Conservation (phyloP, 2,113 vertebrate species). For the Corythaeola cristata region DNA sequence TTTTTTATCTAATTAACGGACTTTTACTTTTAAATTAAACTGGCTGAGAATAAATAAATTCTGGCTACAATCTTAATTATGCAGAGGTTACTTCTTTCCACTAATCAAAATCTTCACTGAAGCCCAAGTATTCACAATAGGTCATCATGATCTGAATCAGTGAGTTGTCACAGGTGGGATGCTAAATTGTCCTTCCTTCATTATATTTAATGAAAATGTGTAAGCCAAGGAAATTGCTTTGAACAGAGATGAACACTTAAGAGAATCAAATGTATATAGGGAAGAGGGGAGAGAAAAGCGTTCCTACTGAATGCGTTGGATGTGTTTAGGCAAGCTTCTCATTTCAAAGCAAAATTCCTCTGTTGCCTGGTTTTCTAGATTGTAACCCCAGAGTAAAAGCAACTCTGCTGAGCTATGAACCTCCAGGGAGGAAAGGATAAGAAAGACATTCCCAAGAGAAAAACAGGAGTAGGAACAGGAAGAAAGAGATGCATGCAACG, state of each 20-base stretch:
- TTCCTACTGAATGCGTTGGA: neutral
- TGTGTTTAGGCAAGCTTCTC: neutral
- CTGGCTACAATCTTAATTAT: conserved; percentile 43
- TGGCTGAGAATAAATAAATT: conserved; percentile 35
- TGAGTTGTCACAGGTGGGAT: conserved; percentile 59
- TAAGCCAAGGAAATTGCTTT: conserved; percentile 29
- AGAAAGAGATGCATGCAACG: neutral
- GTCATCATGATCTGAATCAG: conserved; percentile 48
- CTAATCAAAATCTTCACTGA: conserved; percentile 64
- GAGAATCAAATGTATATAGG: neutral
- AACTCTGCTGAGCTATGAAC: neutral
- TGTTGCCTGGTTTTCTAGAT: neutral
- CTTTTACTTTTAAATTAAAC: conserved; percentile 47
- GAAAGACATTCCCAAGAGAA: neutral
- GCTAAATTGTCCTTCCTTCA: conserved; percentile 59
- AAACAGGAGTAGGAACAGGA: neutral
- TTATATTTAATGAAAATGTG: conserved; percentile 59
- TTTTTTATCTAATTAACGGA: conserved; percentile 24
- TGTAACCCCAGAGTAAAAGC: neutral
- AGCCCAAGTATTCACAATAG: conserved; percentile 52
- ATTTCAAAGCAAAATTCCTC: conserved; percentile 25
- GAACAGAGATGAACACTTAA: conserved; percentile 38
- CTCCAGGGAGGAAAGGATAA: neutral
- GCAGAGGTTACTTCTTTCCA: conserved; percentile 5
- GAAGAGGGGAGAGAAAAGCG: neutral